A percentile compares a stretch with the other conserved stretches of the same genome.
phyloP scores from a whole-genome alignment of 2,797 vertebrate genomes.

The Pipistrellus kuhlii region DNA sequence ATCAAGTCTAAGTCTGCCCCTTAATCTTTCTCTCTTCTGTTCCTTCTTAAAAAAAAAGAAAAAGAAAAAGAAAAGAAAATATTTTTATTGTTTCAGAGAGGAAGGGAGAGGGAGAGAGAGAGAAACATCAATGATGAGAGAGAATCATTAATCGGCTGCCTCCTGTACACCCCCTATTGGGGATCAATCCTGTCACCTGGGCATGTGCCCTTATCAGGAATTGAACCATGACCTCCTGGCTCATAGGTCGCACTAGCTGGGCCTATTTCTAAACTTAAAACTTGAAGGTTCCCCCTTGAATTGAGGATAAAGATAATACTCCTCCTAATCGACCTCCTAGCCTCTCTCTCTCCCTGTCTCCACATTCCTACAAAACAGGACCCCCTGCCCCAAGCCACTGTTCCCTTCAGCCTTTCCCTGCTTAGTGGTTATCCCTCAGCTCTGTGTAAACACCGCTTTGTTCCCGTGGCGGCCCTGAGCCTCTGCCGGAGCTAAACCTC shows the following conservation, averaged over 20 bases:
- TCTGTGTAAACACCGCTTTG: conserved; percentile 11
- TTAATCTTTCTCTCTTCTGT: background rate
- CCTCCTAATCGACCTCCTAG: background rate
- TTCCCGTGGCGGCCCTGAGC: background rate
- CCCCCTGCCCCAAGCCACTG: too few species aligned
- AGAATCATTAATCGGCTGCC: too few species aligned
- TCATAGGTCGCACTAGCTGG: too few species aligned
- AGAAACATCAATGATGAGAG: too few species aligned
- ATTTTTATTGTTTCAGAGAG: background rate
- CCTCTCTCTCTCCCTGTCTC: too few species aligned
- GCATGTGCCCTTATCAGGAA: too few species aligned
- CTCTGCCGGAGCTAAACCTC: conserved; percentile 24
- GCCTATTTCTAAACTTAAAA: conserved; percentile 8
- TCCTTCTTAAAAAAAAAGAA: background rate
- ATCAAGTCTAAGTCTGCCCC: background rate
- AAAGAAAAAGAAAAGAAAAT: background rate
- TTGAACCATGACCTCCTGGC: too few species aligned
- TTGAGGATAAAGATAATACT: background rate
- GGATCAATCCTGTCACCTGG: too few species aligned
- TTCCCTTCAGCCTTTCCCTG: background rate
- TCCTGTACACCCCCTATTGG: too few species aligned
- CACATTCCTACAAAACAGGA: background rate
- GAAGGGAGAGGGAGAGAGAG: background rate
- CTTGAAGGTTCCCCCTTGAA: background rate
- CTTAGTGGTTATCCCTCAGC: background rate